Percentiles rank a stretch among this genome's conserved stretches.
phyloP scores from a whole-genome alignment of 2,113 vertebrate genomes.

The Perca flavescens region DNA sequence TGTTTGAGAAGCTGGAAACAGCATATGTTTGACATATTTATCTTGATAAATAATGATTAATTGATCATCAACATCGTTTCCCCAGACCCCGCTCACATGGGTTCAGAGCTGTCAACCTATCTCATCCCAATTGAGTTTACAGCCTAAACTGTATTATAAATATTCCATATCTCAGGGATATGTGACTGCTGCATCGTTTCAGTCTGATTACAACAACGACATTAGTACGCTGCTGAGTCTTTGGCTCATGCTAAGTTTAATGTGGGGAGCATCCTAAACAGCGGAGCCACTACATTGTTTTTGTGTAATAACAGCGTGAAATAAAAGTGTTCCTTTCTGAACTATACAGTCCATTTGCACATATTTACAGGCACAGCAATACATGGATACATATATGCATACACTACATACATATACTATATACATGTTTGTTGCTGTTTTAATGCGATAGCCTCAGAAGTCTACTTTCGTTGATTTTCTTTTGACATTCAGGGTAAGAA shows the following conservation, averaged over 20 bases:
- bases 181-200: conserved; percentile 13
- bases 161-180: background rate
- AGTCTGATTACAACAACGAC: background rate
- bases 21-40: background rate
- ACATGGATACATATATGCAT: background rate
- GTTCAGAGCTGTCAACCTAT: conserved; percentile 2
- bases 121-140: background rate
- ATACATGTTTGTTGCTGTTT: background rate
- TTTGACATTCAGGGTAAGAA: background rate
- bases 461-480: background rate
- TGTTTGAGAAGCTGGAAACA: background rate
- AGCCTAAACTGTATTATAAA: background rate
- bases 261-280: background rate
- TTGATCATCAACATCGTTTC: background rate
- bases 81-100: background rate
- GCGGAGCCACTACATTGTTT: background rate
- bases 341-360: background rate
- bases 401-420: background rate
- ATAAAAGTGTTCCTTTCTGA: background rate
- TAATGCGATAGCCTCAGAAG: too few relatives aligned
- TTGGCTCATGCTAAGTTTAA: background rate
- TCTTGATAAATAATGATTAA: background rate
- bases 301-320: background rate
- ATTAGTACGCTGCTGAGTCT: background rate
- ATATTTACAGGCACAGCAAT: background rate